Evolutionary conservation across 2,797 vertebrate genomes (phyloP).

Genomic region (Vipera latastei): DNA sequence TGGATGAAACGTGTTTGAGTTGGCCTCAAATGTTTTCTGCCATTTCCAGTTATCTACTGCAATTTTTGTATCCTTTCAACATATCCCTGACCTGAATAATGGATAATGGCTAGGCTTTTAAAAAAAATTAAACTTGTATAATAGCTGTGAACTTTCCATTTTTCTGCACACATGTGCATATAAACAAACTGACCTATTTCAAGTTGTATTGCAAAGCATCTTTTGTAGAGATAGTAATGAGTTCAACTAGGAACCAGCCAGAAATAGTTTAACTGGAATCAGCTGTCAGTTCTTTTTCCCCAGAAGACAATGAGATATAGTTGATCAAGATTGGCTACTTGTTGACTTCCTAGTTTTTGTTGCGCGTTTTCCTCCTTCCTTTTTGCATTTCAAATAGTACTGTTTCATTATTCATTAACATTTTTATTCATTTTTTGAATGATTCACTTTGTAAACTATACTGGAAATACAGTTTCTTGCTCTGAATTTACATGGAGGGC

Average conservation of each 20-base stretch:
- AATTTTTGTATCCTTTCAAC: slow-evolving; percentile 88
- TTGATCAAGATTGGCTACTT: background rate
- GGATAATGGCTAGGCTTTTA: background rate
- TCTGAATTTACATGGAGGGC: background rate
- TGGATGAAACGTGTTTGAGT: slow-evolving; percentile 73
- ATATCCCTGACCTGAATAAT: background rate
- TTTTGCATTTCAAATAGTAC: background rate
- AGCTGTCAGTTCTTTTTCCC: background rate
- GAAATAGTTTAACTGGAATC: background rate
- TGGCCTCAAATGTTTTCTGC: slow-evolving; percentile 85
- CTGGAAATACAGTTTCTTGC: background rate
- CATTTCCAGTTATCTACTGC: slow-evolving; percentile 81
- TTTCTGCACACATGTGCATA: background rate
- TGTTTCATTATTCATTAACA: background rate
- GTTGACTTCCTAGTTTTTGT: background rate
- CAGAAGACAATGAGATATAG: background rate
- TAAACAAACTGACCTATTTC: background rate
- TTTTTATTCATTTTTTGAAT: background rate
- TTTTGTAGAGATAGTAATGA: background rate
- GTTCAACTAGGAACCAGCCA: background rate
- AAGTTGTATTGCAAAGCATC: background rate
- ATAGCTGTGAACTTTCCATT: background rate
- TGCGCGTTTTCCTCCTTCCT: background rate
- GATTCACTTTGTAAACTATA: background rate
- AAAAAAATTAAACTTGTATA: background rate